These are phyloP conservation scores for Drosophila siamana DNA, from an alignment of 2,888 invertebrate genomes.

Conservation along the genomic window DNA sequence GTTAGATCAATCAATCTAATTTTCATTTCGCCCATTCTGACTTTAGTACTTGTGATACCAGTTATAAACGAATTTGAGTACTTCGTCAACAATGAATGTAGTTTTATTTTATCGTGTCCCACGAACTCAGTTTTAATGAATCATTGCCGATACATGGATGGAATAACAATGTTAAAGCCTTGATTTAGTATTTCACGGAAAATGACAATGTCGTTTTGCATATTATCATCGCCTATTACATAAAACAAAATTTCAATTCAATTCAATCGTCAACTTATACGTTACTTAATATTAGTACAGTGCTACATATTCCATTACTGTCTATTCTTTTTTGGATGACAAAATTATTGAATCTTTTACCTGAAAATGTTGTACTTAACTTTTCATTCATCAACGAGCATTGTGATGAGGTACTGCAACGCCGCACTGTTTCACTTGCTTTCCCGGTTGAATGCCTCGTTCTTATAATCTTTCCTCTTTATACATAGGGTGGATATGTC, in stretches of 20 bases:
- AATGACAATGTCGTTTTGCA: slow-evolving; percentile 13
- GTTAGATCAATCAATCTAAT: not conserved
- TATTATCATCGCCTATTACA: slow-evolving; percentile 9
- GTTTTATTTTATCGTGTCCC: slow-evolving; percentile 9
- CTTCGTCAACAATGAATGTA: slow-evolving; percentile 1
- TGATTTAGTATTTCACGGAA: slow-evolving; percentile 12
- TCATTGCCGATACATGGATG: slow-evolving; percentile 8
- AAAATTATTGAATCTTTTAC: slow-evolving; percentile 35
- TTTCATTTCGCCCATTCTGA: not conserved
- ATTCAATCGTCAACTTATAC: slow-evolving; percentile 14
- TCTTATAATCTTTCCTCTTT: too few relatives aligned
- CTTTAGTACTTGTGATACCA: not conserved
- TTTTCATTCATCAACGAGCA: slow-evolving; percentile 38
- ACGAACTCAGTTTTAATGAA: slow-evolving; percentile 3
- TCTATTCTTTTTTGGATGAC: slow-evolving; percentile 36
- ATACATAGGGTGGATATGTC: too few relatives aligned
- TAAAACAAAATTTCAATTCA: slow-evolving; percentile 14
- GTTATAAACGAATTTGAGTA: not conserved
- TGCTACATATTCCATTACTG: slow-evolving; percentile 31
- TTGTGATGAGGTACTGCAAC: slow-evolving; percentile 39
- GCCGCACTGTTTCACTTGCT: slow-evolving; percentile 30
- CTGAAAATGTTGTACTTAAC: slow-evolving; percentile 25
- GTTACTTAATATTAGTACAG: slow-evolving; percentile 25
- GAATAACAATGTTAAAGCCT: slow-evolving; percentile 17
- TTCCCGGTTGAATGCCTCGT: slow-evolving; percentile 28